A percentile compares a stretch with the other conserved stretches of the same genome.
Evolutionary conservation across 2,888 invertebrate species (phyloP).

Genomic region (Neoaliturus tenellus): DNA sequence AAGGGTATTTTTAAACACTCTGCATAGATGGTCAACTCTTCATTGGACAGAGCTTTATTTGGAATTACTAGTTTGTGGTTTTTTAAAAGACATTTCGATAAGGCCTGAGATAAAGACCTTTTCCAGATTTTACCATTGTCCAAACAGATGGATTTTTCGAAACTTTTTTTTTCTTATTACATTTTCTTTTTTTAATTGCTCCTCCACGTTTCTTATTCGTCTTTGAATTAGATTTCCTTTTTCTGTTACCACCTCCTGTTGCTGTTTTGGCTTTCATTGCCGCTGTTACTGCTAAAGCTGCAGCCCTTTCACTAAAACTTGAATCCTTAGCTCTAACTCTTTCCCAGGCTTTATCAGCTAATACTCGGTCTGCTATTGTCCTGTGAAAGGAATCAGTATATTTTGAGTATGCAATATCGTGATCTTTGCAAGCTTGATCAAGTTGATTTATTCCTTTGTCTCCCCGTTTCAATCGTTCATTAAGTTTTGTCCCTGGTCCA

Average conservation of each 20-base stretch:
- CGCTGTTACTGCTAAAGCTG: conserved; percentile 60
- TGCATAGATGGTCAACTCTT: not conserved
- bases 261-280: conserved; percentile 61
- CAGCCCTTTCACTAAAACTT: conserved; percentile 56
- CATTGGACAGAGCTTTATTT: not conserved
- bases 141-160: not conserved
- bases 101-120: not conserved
- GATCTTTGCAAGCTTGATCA: conserved; percentile 61
- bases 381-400: conserved; percentile 22
- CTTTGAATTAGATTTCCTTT: not conserved
- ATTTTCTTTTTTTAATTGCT: not conserved
- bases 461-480: conserved; percentile 46
- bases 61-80: not conserved
- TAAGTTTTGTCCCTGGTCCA: conserved; percentile 59
- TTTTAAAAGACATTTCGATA: not conserved
- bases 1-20: not conserved
- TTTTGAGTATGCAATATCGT: conserved; percentile 60
- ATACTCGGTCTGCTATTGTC: conserved; percentile 54
- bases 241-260: conserved; percentile 11
- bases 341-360: conserved; percentile 59
- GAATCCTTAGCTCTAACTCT: conserved; percentile 53
- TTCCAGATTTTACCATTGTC: not conserved
- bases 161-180: not conserved
- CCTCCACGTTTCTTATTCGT: not conserved
- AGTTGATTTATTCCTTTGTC: conserved; percentile 58